phyloP scores from a whole-genome alignment of 2,113 vertebrate genomes.

The Spheniscus mendiculus region DNA sequence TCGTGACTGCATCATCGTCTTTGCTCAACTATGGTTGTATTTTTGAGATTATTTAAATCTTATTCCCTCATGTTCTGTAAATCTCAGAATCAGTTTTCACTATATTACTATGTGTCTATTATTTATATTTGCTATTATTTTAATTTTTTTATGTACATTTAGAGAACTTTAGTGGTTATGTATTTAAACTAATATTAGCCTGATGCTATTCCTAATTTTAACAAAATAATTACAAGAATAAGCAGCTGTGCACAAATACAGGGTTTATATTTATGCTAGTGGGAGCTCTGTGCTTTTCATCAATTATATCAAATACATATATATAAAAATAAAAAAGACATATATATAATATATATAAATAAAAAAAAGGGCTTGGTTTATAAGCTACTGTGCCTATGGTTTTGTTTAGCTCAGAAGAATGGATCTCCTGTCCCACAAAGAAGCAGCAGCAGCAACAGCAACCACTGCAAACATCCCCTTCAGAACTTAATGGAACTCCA shows the following conservation, averaged over 20 bases:
- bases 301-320: not conserved
- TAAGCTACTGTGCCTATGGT: not conserved
- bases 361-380: not conserved
- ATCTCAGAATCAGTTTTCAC: not conserved
- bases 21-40: not conserved
- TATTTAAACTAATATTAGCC: not conserved
- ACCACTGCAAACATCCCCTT: not conserved
- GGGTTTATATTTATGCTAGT: not conserved
- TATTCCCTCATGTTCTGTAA: not conserved
- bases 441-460: conserved; percentile 28
- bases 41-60: not conserved
- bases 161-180: not conserved
- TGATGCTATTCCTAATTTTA: not conserved
- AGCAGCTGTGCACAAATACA: not conserved
- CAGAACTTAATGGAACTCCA: conserved; percentile 48
- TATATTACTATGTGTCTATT: not conserved
- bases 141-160: not conserved
- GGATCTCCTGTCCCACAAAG: not conserved
- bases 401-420: conserved; percentile 56
- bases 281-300: not conserved
- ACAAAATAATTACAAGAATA: not conserved
- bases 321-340: not conserved
- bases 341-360: not conserved
- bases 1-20: not conserved
- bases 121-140: not conserved